phyloP scores from a whole-genome alignment of 2,888 invertebrate genomes.

The Zygothrica quintamaculata region DNA sequence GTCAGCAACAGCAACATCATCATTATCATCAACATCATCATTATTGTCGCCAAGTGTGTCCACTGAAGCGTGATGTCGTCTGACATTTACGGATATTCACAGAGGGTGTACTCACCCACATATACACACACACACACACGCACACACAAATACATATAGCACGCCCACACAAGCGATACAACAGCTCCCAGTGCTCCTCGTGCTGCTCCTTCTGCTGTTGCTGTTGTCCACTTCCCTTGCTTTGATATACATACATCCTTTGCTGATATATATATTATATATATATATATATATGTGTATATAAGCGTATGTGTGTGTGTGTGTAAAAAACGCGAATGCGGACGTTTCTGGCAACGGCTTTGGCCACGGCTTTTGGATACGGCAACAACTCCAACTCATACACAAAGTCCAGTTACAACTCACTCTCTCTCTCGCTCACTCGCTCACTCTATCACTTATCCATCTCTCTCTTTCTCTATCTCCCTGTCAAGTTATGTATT shows the following conservation, averaged over 20 bases:
- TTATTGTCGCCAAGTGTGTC: conserved; percentile 62
- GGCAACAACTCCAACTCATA: conserved; percentile 3
- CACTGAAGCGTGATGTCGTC: conserved; percentile 81
- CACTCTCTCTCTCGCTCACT: background rate
- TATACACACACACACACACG: conserved; percentile 8
- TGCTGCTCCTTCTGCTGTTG: conserved; percentile 5
- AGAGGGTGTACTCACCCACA: conserved; percentile 24
- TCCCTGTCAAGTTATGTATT: no score
- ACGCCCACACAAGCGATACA: conserved; percentile 12
- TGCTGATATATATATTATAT: conserved; percentile 2
- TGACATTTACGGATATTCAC: conserved; percentile 77
- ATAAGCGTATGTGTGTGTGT: conserved; percentile 6
- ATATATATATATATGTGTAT: conserved; percentile 1
- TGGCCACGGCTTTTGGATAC: conserved; percentile 53
- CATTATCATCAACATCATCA: conserved; percentile 1
- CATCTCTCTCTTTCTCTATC: background rate
- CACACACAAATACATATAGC: conserved; percentile 1
- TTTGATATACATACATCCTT: conserved; percentile 1
- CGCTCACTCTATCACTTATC: background rate
- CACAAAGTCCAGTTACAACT: background rate
- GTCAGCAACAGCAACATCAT: background rate
- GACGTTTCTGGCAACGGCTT: conserved; percentile 60
- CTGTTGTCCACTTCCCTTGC: conserved; percentile 20
- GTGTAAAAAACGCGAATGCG: conserved; percentile 65
- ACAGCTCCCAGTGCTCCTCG: conserved; percentile 19